These are phyloP conservation scores for Epinephelus malabaricus DNA, from an alignment of 2,797 vertebrate genomes.

Conservation along the genomic window DNA sequence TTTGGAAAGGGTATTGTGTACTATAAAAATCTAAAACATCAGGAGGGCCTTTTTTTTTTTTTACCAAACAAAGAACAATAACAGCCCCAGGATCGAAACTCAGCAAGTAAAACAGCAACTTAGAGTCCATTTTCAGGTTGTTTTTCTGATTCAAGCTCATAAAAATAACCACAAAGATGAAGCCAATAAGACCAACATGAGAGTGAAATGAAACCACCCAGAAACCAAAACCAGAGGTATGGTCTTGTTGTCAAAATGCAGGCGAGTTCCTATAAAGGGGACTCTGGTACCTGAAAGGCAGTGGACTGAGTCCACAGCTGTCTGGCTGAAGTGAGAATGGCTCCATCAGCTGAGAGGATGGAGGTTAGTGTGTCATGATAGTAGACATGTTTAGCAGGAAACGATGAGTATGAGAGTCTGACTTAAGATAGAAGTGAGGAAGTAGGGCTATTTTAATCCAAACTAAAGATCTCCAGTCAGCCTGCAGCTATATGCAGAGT, in stretches of 20 bases:
- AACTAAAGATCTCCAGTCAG: conserved; percentile 12
- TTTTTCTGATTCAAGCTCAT: not conserved
- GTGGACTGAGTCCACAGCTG: too few species aligned
- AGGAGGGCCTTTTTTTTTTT: not conserved
- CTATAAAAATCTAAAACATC: not conserved
- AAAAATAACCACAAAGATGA: not conserved
- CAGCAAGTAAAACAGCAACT: not conserved
- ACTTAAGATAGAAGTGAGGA: not conserved
- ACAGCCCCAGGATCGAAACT: too few species aligned
- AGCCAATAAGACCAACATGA: not conserved
- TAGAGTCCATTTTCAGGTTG: not conserved
- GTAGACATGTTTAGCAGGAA: not conserved
- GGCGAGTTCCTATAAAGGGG: not conserved
- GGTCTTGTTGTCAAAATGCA: not conserved
- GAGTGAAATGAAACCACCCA: not conserved
- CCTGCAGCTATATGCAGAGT: not conserved
- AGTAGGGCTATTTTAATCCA: conserved; percentile 25
- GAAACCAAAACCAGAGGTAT: not conserved
- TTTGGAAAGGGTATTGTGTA: not conserved
- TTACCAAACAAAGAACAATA: not conserved
- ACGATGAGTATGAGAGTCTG: not conserved
- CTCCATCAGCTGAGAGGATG: conserved; percentile 1
- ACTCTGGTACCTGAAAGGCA: too few species aligned
- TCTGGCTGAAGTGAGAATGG: not conserved
- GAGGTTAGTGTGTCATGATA: not conserved